These are phyloP conservation scores for Archegozetes longisetosus DNA, from an alignment of 1,140 invertebrate species.

Conservation along the genomic window DNA sequence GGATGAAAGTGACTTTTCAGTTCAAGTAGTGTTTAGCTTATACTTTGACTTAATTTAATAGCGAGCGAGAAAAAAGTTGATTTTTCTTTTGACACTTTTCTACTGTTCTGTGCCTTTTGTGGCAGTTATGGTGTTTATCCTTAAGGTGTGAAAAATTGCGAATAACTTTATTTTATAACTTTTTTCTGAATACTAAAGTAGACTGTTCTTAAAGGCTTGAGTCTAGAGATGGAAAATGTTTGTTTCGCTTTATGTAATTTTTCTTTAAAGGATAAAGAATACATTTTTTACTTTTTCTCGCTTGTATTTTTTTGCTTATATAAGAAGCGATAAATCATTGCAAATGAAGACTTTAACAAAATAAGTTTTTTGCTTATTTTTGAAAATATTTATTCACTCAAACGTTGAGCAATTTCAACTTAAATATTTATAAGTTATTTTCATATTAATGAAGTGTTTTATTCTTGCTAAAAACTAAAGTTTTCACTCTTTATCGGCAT, in stretches of 20 bases:
- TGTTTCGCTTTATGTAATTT: not conserved
- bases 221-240: not conserved
- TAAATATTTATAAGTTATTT: too few relatives aligned
- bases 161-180: not conserved
- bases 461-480: too few relatives aligned
- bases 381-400: too few relatives aligned
- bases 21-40: not conserved
- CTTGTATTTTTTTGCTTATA: not conserved
- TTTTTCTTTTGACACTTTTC: not conserved
- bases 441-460: too few relatives aligned
- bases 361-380: not conserved
- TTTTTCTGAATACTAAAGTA: not conserved
- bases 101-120: not conserved
- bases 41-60: not conserved
- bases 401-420: too few relatives aligned
- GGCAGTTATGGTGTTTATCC: not conserved
- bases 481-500: too few relatives aligned
- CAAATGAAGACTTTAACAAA: not conserved
- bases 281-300: not conserved
- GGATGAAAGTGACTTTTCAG: not conserved
- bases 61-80: not conserved
- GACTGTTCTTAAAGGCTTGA: not conserved
- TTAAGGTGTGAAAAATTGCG: not conserved
- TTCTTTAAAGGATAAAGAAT: not conserved
- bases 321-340: not conserved